These are phyloP conservation scores for Urosaurus nigricauda DNA, from an alignment of 2,797 vertebrate species.

Conservation along the genomic window DNA sequence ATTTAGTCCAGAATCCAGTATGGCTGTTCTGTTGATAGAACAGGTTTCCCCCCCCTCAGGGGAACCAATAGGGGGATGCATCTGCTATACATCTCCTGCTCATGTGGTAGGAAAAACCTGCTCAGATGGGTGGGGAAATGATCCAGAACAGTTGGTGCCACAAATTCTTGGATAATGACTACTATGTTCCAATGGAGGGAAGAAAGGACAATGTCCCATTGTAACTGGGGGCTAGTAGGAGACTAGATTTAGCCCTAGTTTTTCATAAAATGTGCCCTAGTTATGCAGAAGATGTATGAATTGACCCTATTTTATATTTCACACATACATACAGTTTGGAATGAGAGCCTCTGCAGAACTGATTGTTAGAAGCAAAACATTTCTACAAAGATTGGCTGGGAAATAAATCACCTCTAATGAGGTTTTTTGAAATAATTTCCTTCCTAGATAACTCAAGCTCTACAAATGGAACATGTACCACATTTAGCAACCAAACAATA, in stretches of 20 bases:
- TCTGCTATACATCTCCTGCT: too few relatives aligned
- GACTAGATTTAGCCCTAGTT: neutral
- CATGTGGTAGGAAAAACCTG: too few relatives aligned
- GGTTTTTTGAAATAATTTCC: slow-evolving; percentile 56
- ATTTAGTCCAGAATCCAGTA: too few relatives aligned
- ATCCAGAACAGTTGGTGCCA: too few relatives aligned
- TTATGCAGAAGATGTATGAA: neutral
- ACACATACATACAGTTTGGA: neutral
- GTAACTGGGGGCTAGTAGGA: neutral
- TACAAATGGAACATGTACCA: slow-evolving; percentile 43
- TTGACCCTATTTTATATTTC: slow-evolving; percentile 4
- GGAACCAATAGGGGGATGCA: too few relatives aligned
- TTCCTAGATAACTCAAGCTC: slow-evolving; percentile 57
- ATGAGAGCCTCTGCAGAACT: slow-evolving; percentile 37
- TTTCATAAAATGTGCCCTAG: neutral
- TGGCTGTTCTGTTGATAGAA: too few relatives aligned
- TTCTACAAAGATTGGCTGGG: slow-evolving; percentile 38
- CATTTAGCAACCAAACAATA: slow-evolving; percentile 59
- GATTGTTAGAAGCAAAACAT: slow-evolving; percentile 46
- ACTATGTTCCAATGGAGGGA: too few relatives aligned
- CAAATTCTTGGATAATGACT: too few relatives aligned
- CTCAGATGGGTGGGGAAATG: too few relatives aligned
- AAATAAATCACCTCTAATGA: slow-evolving; percentile 68
- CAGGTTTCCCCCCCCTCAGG: too few relatives aligned
- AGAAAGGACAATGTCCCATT: too few relatives aligned